phyloP scores from a whole-genome alignment of 1,140 invertebrate species.

The Streblospio benedicti region DNA sequence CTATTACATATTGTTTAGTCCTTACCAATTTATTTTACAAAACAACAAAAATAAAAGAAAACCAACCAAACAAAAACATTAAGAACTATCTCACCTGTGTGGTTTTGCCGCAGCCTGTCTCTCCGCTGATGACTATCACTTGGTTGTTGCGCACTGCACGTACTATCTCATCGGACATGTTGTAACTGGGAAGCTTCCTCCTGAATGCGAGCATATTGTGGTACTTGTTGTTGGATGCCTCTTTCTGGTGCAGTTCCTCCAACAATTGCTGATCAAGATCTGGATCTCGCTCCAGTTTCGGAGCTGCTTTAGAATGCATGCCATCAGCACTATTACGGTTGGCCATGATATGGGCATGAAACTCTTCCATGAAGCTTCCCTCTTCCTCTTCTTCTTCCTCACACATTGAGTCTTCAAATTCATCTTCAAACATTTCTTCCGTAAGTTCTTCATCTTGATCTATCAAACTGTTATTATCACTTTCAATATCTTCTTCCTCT shows the following conservation, averaged over 20 bases:
- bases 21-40: too few species aligned
- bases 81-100: slow-evolving; percentile 70
- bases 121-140: slow-evolving; percentile 43
- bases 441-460: not conserved
- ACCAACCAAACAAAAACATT: not conserved
- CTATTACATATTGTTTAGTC: too few species aligned
- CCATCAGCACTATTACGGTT: not conserved
- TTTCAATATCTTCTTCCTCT: too few species aligned
- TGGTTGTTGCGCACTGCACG: slow-evolving; percentile 29
- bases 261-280: slow-evolving; percentile 16
- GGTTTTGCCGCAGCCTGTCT: slow-evolving; percentile 47
- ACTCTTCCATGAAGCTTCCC: not conserved
- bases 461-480: not conserved
- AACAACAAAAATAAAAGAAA: too few species aligned
- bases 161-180: slow-evolving; percentile 31
- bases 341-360: not conserved
- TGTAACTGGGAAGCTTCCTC: slow-evolving; percentile 32
- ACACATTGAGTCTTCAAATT: not conserved
- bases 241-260: slow-evolving; percentile 19
- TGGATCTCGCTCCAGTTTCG: not conserved
- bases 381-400: not conserved
- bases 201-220: slow-evolving; percentile 31
- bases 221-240: slow-evolving; percentile 16
- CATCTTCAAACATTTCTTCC: not conserved
- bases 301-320: slow-evolving; percentile 1